phyloP scores from a whole-genome alignment of 92 coral and sea anemone species.

The Hydrozoanthus gracilis region DNA sequence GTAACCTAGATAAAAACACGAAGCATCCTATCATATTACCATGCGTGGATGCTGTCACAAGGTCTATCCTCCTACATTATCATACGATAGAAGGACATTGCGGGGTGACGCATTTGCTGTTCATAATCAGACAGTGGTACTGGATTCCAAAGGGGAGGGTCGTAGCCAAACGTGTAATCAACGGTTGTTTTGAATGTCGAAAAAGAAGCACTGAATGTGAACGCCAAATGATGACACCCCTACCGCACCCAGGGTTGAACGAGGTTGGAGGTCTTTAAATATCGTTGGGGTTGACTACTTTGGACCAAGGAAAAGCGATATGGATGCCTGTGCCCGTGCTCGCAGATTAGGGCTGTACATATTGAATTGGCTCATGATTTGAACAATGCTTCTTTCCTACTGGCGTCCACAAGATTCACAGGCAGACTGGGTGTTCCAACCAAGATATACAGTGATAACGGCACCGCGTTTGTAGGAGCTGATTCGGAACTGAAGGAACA shows the following conservation, averaged over 20 bases:
- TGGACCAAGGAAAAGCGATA: neutral
- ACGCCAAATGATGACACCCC: no score
- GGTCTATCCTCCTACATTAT: no score
- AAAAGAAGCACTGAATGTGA: no score
- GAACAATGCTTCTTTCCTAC: neutral
- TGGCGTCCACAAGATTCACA: neutral
- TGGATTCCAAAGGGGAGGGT: no score
- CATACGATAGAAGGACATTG: no score
- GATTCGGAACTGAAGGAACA: neutral
- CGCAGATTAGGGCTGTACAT: neutral
- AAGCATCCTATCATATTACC: neutral
- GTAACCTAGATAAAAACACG: neutral
- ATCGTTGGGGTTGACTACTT: neutral
- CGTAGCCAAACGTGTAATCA: no score
- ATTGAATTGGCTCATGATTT: neutral
- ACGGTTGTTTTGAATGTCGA: no score
- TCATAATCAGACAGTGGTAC: no score
- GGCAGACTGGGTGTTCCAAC: conserved; percentile 12
- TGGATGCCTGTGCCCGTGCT: neutral
- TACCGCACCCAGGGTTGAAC: neutral
- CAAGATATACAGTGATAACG: conserved; percentile 1
- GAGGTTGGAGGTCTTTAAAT: neutral
- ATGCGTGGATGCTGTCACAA: no score
- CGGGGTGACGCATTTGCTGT: no score
- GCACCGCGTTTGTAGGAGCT: conserved; percentile 9